A percentile compares a stretch with the other conserved stretches of the same genome.
phyloP scores from a whole-genome alignment of 30 jellyfish, hydroid and myxozoan genomes.

The Sanderia malayensis region DNA sequence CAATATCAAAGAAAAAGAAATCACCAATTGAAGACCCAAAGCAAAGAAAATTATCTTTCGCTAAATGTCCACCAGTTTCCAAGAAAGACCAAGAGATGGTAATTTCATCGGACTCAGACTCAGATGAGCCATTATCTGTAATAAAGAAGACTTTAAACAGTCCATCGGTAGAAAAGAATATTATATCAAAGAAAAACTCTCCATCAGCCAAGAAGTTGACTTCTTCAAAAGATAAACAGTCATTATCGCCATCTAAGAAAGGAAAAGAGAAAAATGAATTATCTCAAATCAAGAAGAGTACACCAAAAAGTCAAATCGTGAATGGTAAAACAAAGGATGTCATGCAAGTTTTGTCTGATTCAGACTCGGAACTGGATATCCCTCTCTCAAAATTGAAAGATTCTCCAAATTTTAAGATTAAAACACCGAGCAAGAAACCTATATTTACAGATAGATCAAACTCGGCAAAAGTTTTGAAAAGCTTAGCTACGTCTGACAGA shows the following conservation, averaged over 20 bases:
- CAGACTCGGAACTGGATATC: slow-evolving; percentile 74
- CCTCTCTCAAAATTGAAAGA: slow-evolving; percentile 50
- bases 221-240: background rate
- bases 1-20: slow-evolving; percentile 37
- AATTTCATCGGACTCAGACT: slow-evolving; percentile 46
- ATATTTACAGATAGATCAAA: background rate
- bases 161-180: background rate
- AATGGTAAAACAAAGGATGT: background rate
- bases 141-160: background rate
- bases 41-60: slow-evolving; percentile 38
- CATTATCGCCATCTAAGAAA: background rate
- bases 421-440: background rate
- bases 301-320: background rate
- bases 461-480: slow-evolving; percentile 16
- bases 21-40: slow-evolving; percentile 18
- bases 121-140: slow-evolving; percentile 70
- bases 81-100: background rate
- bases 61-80: slow-evolving; percentile 28
- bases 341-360: slow-evolving; percentile 32
- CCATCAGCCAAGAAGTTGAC: background rate
- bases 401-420: slow-evolving; percentile 34
- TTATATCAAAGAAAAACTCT: background rate
- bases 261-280: background rate
- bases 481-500: slow-evolving; percentile 13
- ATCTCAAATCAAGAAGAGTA: background rate